Conservation (phyloP, 2,797 vertebrate species). For the Sylvia borin region DNA sequence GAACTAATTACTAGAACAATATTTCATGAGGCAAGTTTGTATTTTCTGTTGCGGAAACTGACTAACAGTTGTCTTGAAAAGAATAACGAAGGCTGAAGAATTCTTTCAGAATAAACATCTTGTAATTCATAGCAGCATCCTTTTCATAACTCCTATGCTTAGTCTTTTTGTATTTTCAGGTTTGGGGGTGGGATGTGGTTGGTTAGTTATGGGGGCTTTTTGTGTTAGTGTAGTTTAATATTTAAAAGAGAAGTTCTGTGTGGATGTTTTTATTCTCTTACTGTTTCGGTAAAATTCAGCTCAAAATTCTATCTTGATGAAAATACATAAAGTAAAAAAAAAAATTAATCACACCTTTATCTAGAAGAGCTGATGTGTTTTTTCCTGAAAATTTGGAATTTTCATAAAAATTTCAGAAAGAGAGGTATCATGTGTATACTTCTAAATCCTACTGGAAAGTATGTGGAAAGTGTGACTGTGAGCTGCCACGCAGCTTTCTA, state of each 20-base stretch:
- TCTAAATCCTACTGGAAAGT: background rate
- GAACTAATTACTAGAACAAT: constrained; percentile 4
- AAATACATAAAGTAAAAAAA: background rate
- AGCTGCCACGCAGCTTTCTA: background rate
- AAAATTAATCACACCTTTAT: background rate
- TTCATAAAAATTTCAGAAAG: background rate
- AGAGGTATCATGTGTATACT: background rate
- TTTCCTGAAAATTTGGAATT: background rate
- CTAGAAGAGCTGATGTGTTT: background rate
- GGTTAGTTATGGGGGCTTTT: background rate
- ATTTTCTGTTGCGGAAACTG: background rate
- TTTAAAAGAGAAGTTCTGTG: background rate
- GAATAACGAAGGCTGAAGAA: background rate
- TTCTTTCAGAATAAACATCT: background rate
- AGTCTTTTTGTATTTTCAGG: background rate
- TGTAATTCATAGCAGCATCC: background rate
- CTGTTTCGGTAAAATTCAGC: too few relatives aligned
- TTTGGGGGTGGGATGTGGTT: background rate
- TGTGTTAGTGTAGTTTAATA: background rate
- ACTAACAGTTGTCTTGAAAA: background rate
- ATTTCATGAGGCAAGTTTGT: background rate
- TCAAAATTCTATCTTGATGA: background rate
- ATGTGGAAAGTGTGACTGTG: background rate
- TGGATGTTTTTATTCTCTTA: background rate
- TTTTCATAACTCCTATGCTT: background rate